Conservation (phyloP, 2,888 invertebrate genomes). For the Malachius bipustulatus region DNA sequence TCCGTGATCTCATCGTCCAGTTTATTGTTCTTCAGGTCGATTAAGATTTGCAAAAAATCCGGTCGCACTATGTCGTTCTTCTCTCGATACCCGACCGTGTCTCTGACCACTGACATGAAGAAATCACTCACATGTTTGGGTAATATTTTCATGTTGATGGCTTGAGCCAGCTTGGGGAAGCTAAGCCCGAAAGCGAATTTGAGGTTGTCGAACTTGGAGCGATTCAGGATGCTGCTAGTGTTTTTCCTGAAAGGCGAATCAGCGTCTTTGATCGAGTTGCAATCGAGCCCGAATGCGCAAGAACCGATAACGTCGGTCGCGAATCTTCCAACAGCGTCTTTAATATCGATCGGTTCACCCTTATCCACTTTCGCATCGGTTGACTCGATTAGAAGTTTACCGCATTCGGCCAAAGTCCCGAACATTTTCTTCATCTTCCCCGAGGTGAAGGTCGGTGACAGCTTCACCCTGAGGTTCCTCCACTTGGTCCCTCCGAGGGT, state of each 20-base stretch:
- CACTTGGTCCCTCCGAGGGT: slow-evolving; percentile 12
- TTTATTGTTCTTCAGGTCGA: slow-evolving; percentile 34
- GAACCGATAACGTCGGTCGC: slow-evolving; percentile 48
- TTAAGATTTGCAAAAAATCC: slow-evolving; percentile 44
- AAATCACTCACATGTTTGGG: slow-evolving; percentile 28
- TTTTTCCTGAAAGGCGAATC: slow-evolving; percentile 20
- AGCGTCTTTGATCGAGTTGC: slow-evolving; percentile 42
- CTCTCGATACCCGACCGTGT: slow-evolving; percentile 37
- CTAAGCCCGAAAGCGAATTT: slow-evolving; percentile 5
- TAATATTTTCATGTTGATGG: slow-evolving; percentile 19
- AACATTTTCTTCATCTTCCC: slow-evolving; percentile 16
- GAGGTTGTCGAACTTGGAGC: not conserved
- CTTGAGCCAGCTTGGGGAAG: too few species aligned
- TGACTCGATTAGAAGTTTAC: too few species aligned
- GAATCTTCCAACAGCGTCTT: too few species aligned
- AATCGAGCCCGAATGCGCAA: slow-evolving; percentile 47
- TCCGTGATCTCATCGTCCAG: slow-evolving; percentile 28
- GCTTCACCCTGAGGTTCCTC: slow-evolving; percentile 14
- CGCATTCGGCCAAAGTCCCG: slow-evolving; percentile 13
- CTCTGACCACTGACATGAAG: slow-evolving; percentile 34
- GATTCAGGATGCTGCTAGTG: slow-evolving; percentile 5
- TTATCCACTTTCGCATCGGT: not conserved
- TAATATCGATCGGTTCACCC: slow-evolving; percentile 7
- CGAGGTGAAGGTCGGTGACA: slow-evolving; percentile 15
- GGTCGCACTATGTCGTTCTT: slow-evolving; percentile 37